A percentile compares a stretch with the other conserved stretches of the same genome.
Conservation (phyloP, 2,797 vertebrate genomes). For the Iguana delicatissima region DNA sequence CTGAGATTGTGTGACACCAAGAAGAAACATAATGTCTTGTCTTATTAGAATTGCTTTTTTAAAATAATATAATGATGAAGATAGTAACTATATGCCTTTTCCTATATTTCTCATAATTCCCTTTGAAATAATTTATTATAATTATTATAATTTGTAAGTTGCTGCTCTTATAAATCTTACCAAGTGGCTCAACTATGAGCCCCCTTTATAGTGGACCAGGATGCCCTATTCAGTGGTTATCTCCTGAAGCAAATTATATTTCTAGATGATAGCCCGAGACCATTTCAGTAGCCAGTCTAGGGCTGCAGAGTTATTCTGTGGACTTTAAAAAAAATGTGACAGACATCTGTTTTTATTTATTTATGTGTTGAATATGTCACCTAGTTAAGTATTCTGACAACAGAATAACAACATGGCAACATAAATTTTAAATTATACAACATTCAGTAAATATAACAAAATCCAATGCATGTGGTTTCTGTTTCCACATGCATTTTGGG, state of each 20-base stretch:
- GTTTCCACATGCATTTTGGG: background rate
- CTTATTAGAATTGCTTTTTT: background rate
- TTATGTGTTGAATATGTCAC: background rate
- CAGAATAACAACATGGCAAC: background rate
- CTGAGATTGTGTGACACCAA: no score
- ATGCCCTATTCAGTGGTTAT: background rate
- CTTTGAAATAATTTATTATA: background rate
- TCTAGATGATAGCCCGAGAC: background rate
- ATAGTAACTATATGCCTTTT: background rate
- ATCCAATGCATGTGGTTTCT: fast-evolving
- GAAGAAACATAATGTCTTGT: background rate
- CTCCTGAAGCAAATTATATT: background rate
- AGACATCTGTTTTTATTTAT: background rate
- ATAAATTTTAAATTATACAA: background rate
- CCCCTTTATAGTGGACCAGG: background rate
- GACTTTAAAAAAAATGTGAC: background rate
- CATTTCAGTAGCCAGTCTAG: background rate
- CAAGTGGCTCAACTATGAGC: background rate
- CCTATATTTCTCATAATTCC: background rate
- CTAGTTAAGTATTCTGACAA: background rate
- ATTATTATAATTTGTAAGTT: background rate
- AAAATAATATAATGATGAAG: background rate
- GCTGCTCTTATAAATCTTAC: fast-evolving
- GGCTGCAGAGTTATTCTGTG: background rate
- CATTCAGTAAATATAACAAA: background rate